phyloP scores from a whole-genome alignment of 35 echinoderm and acorn worm species.

The Ptychodera flava region DNA sequence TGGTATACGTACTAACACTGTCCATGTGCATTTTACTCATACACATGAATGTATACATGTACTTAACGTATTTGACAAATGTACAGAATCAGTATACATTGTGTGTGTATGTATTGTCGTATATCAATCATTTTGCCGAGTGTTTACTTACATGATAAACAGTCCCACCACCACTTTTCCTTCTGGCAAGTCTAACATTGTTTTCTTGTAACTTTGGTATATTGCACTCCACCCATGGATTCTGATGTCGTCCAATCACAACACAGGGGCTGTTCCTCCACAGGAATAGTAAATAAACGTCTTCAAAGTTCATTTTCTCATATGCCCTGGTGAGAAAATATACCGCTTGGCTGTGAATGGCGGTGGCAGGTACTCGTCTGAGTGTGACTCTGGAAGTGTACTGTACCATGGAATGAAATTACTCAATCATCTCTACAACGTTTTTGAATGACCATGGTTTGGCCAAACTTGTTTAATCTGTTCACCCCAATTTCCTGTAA shows the following conservation, averaged over 20 bases:
- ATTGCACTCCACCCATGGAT: constrained; percentile 92
- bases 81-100: too few relatives aligned
- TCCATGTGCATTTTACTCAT: too few relatives aligned
- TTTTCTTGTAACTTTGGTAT: constrained; percentile 31
- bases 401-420: not conserved
- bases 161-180: constrained; percentile 82
- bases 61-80: too few relatives aligned
- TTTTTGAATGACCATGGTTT: not conserved
- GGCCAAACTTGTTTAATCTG: too few relatives aligned
- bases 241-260: constrained; percentile 91
- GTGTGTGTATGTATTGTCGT: too few relatives aligned
- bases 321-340: constrained; percentile 53
- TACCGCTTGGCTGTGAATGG: not conserved
- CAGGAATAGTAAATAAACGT: constrained; percentile 55
- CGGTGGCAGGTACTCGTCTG: not conserved
- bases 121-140: too few relatives aligned
- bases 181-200: constrained; percentile 59
- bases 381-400: not conserved
- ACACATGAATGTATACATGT: too few relatives aligned
- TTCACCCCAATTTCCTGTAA: not conserved
- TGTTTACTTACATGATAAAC: constrained; percentile 96
- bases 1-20: too few relatives aligned
- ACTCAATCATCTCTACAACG: not conserved
- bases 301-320: constrained; percentile 53
- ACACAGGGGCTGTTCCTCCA: constrained; percentile 87